A percentile compares a stretch with the other conserved stretches of the same genome.
phyloP scores from a whole-genome alignment of 2,113 vertebrate species.

The Trogon surrucura region DNA sequence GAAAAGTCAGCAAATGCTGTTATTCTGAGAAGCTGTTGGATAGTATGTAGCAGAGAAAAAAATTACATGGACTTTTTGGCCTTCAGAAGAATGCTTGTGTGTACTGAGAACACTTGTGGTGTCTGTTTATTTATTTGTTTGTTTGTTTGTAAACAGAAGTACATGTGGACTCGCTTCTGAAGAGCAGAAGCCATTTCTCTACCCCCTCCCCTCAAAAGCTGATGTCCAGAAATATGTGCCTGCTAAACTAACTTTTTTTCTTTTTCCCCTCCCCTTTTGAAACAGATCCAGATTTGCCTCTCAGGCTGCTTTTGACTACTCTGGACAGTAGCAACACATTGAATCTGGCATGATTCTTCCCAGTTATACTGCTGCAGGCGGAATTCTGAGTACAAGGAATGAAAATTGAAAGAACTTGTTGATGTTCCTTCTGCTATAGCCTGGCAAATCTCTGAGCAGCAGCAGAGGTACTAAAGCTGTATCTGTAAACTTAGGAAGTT shows the following conservation, averaged over 20 bases:
- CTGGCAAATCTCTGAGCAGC: not conserved
- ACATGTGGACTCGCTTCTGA: not conserved
- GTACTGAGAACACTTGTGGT: not conserved
- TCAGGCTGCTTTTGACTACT: not conserved
- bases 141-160: not conserved
- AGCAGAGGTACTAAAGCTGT: not conserved
- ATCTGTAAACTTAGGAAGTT: not conserved
- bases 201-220: not conserved
- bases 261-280: not conserved
- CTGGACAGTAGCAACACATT: not conserved
- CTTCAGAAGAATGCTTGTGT: not conserved
- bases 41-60: not conserved
- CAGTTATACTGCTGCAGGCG: not conserved
- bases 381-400: not conserved
- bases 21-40: not conserved
- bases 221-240: not conserved
- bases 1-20: not conserved
- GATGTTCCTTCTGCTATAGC: not conserved
- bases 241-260: not conserved
- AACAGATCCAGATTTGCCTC: slow-evolving; percentile 1
- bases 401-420: not conserved
- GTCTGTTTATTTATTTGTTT: not conserved
- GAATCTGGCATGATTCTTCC: slow-evolving; percentile 2
- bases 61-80: not conserved
- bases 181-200: not conserved